These are phyloP conservation scores for Orestias chungarensis DNA, from an alignment of 2,797 vertebrate species.

Conservation along the genomic window DNA sequence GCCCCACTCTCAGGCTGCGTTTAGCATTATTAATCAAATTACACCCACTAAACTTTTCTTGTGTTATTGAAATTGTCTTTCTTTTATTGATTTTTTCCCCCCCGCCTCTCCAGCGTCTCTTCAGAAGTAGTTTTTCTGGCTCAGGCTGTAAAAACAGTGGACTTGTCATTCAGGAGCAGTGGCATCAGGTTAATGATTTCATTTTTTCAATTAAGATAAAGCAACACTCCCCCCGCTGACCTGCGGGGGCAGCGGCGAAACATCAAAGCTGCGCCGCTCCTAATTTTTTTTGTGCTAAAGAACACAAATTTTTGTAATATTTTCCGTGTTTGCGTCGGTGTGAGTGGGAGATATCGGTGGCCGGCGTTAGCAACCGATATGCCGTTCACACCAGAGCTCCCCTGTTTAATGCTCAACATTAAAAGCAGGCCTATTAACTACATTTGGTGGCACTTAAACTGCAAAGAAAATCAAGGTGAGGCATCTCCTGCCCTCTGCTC, in stretches of 20 bases:
- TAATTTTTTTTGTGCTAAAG: conserved; percentile 75
- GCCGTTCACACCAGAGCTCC: conserved; percentile 53
- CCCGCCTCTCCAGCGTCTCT: conserved; percentile 19
- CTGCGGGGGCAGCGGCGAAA: conserved; percentile 70
- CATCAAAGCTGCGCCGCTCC: conserved; percentile 76
- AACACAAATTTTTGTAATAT: conserved; percentile 62
- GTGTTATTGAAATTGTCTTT: conserved; percentile 60
- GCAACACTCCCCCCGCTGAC: conserved; percentile 75
- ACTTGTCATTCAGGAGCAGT: conserved; percentile 73
- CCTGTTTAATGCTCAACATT: conserved; percentile 70
- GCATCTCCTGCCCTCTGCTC: conserved; percentile 43
- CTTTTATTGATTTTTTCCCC: conserved; percentile 23
- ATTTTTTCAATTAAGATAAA: conserved; percentile 88
- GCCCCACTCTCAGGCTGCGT: conserved; percentile 61
- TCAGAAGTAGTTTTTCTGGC: not conserved
- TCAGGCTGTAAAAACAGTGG: conserved; percentile 34
- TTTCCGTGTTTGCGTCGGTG: conserved; percentile 8
- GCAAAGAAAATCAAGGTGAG: conserved; percentile 26
- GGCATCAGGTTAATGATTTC: conserved; percentile 85
- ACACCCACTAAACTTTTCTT: conserved; percentile 78
- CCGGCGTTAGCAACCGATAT: conserved; percentile 60
- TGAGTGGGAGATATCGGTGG: conserved; percentile 23
- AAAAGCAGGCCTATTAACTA: conserved; percentile 48
- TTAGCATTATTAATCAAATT: conserved; percentile 83
- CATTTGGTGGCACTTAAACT: conserved; percentile 3